Base-by-base conservation (phyloP, 2,797 vertebrate species). In the Taeniopygia guttata region DNA sequence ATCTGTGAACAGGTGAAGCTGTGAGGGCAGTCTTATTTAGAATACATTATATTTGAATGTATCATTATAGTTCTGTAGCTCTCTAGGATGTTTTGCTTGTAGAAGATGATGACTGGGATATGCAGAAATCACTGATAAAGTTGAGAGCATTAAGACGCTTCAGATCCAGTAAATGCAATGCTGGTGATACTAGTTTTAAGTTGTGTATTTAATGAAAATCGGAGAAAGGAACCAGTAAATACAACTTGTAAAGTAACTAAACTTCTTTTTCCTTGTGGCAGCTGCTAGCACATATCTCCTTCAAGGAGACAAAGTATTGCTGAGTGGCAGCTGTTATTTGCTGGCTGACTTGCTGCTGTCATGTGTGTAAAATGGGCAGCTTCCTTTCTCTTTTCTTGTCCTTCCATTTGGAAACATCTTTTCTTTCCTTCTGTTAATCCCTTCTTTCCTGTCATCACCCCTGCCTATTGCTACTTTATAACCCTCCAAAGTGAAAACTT, bases 291-390 rank as follows among this genome's bases (percentile, higher is more conserved):
- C 34, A 2, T 40, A 30, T 78, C 72, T 92, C 70, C 70, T 87
- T 90, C 67, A 79, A 76, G 83, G 88, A 90, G 89, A 67, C 64
- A 73, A 78, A 90, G 66, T 84, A 32, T 49, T 93, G 51, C 87
- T 90, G 87, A 96, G 64, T 60, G 80, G 77, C 91, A 89, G 86
- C 90, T 95, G 73, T 55, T 93, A 49, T 11, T 89, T 94, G 72
- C 81, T 92, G 89, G 54, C 90, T 87, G 93, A 72, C 63, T 79
- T 68, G 83, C 82, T 94, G 85, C 90, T 91, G 77, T 89, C 78
- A 45, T 56, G 38, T 79, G 43, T 77, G 58, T 64, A 52, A 84
- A 92, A 88, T 27, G 87, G 72, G 56, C 83, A 89, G 30, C 79
- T 95, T 86, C 69, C 82, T 77, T 83, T 76, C 63, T 84, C 77